Evolutionary conservation across 2,888 invertebrate species (phyloP).

Genomic region (Argyresthia goedartella): DNA sequence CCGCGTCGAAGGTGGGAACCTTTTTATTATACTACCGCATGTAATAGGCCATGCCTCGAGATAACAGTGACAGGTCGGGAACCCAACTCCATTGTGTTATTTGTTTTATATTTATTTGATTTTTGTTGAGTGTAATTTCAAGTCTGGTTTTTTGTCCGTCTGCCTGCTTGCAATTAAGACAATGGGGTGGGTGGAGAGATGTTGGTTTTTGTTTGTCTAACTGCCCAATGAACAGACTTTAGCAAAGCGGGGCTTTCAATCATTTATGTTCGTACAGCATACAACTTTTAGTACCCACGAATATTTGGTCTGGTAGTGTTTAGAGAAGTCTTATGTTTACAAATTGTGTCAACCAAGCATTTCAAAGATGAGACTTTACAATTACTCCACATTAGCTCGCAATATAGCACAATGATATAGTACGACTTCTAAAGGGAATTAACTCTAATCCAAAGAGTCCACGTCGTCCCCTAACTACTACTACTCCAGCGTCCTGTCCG

Average conservation of each 20-base stretch:
- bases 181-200: constrained; percentile 1
- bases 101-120: constrained; percentile 5
- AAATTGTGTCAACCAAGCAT: not conserved
- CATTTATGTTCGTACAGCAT: not conserved
- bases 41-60: constrained; percentile 32
- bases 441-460: too few species aligned
- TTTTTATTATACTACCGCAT: constrained; percentile 40
- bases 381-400: too few species aligned
- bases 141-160: constrained; percentile 35
- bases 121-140: constrained; percentile 19
- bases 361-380: not conserved
- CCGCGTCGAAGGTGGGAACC: constrained; percentile 35
- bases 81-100: constrained; percentile 23
- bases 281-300: not conserved
- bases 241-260: not conserved
- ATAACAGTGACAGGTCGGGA: constrained; percentile 19
- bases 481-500: too few species aligned
- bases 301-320: too few species aligned
- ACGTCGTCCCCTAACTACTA: too few species aligned
- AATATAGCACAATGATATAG: too few species aligned
- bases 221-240: too few species aligned
- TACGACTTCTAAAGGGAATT: too few species aligned
- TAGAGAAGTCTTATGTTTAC: too few species aligned
- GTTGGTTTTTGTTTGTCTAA: not conserved
- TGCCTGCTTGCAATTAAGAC: constrained; percentile 32